Conservation (phyloP, 64 coral and sea anemone genomes). For the Actinia equina region DNA sequence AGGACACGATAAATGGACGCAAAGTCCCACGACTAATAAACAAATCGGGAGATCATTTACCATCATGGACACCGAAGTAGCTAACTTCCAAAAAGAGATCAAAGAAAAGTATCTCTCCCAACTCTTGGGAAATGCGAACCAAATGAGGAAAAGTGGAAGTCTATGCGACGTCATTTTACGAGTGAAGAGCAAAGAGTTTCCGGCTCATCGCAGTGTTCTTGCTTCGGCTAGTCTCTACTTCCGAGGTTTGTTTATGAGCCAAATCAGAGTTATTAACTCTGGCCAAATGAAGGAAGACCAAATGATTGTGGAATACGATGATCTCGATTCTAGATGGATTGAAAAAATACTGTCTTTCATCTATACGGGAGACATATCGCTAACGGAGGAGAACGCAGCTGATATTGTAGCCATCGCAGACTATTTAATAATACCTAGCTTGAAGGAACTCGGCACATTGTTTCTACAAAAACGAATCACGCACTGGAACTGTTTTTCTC, state of each 20-base stretch:
- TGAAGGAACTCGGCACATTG: constrained; percentile 18
- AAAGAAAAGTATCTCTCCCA: neutral
- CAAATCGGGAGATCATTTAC: neutral
- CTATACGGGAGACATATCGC: constrained; percentile 35
- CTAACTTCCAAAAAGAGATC: neutral
- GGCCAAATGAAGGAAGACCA: too few relatives aligned
- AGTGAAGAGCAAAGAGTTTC: neutral
- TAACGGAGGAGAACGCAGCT: constrained; percentile 17
- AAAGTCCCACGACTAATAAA: neutral
- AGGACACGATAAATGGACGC: too few relatives aligned
- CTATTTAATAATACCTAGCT: constrained; percentile 24
- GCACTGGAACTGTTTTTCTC: neutral
- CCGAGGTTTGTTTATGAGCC: constrained; percentile 23
- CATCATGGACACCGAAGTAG: neutral
- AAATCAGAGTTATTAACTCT: too few relatives aligned
- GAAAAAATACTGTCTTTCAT: constrained; percentile 24
- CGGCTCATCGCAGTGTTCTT: constrained; percentile 34
- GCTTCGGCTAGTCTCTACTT: constrained; percentile 47
- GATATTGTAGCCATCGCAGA: constrained; percentile 27
- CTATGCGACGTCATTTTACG: neutral
- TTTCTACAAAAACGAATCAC: constrained; percentile 11
- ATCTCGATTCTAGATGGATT: neutral
- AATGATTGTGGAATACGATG: neutral
- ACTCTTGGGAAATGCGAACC: neutral
- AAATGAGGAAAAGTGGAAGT: constrained; percentile 3